Base-by-base conservation (phyloP, 2,113 vertebrate genomes). In the Asarcornis scutulata region DNA sequence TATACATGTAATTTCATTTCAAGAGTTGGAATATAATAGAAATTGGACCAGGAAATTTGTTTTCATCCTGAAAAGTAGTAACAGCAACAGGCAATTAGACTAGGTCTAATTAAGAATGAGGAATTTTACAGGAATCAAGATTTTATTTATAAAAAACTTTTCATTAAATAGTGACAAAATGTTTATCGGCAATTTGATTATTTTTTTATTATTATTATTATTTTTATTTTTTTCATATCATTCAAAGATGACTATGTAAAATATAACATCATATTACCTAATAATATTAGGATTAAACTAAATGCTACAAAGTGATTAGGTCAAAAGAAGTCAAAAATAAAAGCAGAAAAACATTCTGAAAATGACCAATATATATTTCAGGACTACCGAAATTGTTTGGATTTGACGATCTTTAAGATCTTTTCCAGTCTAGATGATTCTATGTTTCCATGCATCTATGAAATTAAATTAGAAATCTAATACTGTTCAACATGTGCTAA, bases 401-500 rank as follows among this genome's bases (percentile, higher is more conserved):
- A 27, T 27, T 53, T 53, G 26, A 53, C 27, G 52, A 53, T 53
- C 25, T 53, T 53, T 14, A 53, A 53, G 52, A 27, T 53, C 52
- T 53, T 53, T 53, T 53, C 26, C 52, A 53, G 27, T 15, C 25
- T 53, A 53, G 14, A 53, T 53, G 52, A 53, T 53, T 53, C 52
- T 53, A 53, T 26, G 52, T 27, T 53, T 27, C 26, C 27, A 53
- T 53, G 52, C 25, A 53, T 53, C 23, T 27, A 53, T 53, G 26
- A 53, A 92, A n/a, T 60, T 48, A 63, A 67, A 12, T 46, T 55
- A 53, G 29, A 53, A 85, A 87, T 29, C 2, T 2, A 85, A 15
- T 0, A 29, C 6, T 14, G 0, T 72, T 93, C 5, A 31, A 16
- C 5, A 52, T 9, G 4, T 67, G 8, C 3, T 79, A 58, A 15